Conservation (phyloP, 2,888 invertebrate species). For the Rhingia campestris region DNA sequence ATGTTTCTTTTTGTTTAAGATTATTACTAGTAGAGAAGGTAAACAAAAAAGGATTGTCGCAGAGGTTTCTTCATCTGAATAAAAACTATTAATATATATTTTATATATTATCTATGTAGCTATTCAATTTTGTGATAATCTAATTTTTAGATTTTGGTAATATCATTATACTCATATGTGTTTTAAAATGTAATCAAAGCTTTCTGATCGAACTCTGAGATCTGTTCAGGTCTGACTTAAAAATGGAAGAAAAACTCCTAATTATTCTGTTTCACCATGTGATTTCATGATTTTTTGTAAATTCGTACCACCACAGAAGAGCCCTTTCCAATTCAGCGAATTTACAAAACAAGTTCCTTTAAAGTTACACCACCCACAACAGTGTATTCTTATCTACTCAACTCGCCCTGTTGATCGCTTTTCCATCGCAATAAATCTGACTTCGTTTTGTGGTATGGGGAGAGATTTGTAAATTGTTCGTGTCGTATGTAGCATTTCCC, state of each 20-base stretch:
- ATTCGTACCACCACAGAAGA: conserved; percentile 28
- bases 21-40: too few relatives aligned
- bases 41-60: too few relatives aligned
- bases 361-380: conserved; percentile 48
- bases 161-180: too few relatives aligned
- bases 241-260: not conserved
- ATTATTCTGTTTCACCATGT: not conserved
- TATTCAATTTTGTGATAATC: too few relatives aligned
- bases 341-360: conserved; percentile 39
- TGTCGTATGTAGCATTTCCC: conserved; percentile 29
- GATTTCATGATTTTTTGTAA: not conserved
- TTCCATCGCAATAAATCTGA: conserved; percentile 62
- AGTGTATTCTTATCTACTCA: conserved; percentile 41
- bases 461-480: conserved; percentile 50
- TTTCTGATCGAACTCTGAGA: too few relatives aligned
- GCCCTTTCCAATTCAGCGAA: conserved; percentile 37
- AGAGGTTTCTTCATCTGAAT: too few relatives aligned
- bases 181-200: too few relatives aligned
- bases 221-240: too few relatives aligned
- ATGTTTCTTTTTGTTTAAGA: too few relatives aligned
- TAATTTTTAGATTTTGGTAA: too few relatives aligned
- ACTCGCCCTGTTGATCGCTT: conserved; percentile 61
- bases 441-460: conserved; percentile 34
- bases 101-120: too few relatives aligned
- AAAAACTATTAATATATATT: too few relatives aligned